These are phyloP conservation scores for Metallyticus violacea DNA, from an alignment of 2,888 invertebrate species.

Conservation along the genomic window DNA sequence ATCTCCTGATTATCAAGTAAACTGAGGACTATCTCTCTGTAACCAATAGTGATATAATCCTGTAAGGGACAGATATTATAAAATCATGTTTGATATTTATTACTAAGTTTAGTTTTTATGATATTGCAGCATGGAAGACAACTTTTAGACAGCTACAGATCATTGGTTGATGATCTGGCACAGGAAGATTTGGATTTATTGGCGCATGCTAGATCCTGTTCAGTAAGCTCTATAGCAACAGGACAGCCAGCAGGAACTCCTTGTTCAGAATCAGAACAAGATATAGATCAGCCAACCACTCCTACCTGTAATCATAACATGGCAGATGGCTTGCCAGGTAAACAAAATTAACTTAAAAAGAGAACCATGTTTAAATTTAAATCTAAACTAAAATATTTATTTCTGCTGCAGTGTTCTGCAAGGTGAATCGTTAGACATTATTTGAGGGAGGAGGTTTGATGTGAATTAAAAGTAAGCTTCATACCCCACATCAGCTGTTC, in stretches of 20 bases:
- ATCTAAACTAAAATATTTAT: no score
- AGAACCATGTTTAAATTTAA: background rate
- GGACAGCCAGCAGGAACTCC: background rate
- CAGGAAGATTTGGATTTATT: conserved; percentile 79
- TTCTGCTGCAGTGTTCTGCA: no score
- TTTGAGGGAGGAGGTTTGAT: no score
- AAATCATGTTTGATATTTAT: no score
- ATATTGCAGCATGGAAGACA: conserved; percentile 66
- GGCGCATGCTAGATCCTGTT: conserved; percentile 80
- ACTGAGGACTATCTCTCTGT: no score
- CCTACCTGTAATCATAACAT: conserved; percentile 18
- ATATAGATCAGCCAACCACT: background rate
- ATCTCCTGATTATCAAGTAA: no score
- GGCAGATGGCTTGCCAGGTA: conserved; percentile 19
- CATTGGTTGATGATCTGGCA: conserved; percentile 77
- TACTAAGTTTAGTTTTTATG: background rate
- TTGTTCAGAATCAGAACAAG: conserved; percentile 13
- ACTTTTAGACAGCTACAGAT: conserved; percentile 83
- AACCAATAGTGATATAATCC: no score
- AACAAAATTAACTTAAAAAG: background rate
- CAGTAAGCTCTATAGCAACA: conserved; percentile 70
- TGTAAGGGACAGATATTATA: no score
- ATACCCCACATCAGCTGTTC: no score
- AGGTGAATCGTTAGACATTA: no score
- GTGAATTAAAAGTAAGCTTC: no score